Evolutionary conservation across 1,140 invertebrate species (phyloP), one percentile per base, ranked within the genome.

Genomic region (Drosophila fuyamai): DNA sequence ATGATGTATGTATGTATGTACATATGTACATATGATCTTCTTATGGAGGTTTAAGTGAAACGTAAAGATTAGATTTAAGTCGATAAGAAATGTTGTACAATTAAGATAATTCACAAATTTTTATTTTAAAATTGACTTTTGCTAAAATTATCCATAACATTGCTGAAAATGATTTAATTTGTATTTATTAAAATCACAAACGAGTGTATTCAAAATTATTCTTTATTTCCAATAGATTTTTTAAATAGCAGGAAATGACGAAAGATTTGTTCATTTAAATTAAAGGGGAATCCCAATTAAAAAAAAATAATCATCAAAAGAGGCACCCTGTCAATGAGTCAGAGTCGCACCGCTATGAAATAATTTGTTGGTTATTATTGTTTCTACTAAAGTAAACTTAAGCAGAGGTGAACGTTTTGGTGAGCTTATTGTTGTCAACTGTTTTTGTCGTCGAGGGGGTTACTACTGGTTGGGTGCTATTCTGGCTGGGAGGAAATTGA

Each of bases 351-450:
- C 13, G 9, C 53, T 18, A 13, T 8, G 7, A 3, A 10, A 23
- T n/a, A 23, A 29, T 46, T 12, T 9, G 32, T 48, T 27, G 12
- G 27, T 62, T 35, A 44, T 36, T 58, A 35, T 27, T 62, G 5
- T 27, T 54, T 9, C 10, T 13, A 29, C 46, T 16, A 23, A 23
- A 23, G 5, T 16, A 36, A 56, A 48, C 16, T n/a, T 62, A 62
- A 56, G 50, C 43, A 40, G 16, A 71, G 46, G 38, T 60, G 32
- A 36, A 10, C 48, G 0, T 67, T 68, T n/a, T 6, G n/a, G 40
- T 27, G 16, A 41, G 4, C 23, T 51, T 40, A 27, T 72, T 62
- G 58, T 74, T 73, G 68, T 46, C 50, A 72, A 41, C 72, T 65
- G 51, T 32, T 48, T 63, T 32, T 36, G 29, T 16, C n/a, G 10